Conservation (phyloP, 2,797 vertebrate genomes). For the Hydrophis major region DNA sequence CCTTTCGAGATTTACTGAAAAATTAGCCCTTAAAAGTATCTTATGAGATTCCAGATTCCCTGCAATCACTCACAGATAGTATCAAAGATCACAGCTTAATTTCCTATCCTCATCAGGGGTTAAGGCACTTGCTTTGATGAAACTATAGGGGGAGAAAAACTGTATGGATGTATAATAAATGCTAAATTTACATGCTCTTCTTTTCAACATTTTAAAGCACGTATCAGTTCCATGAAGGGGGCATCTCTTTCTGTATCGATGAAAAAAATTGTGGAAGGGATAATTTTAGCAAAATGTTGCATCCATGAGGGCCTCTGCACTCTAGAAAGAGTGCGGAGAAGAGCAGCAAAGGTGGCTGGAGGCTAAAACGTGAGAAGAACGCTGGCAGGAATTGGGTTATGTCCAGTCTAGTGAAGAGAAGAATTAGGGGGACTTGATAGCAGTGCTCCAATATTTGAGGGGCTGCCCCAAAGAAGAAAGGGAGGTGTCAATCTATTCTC, state of each 20-base stretch:
- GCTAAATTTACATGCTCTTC: background rate
- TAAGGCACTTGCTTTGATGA: background rate
- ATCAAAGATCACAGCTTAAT: background rate
- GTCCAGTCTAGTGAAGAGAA: too few relatives aligned
- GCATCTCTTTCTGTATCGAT: background rate
- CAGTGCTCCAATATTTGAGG: too few relatives aligned
- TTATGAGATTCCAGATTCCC: background rate
- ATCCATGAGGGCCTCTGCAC: background rate
- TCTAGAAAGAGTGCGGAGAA: too few relatives aligned
- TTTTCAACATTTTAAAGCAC: background rate
- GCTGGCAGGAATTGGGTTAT: too few relatives aligned
- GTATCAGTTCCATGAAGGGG: background rate
- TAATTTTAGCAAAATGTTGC: background rate
- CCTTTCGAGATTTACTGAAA: background rate
- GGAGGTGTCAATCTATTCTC: too few relatives aligned
- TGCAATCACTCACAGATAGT: background rate
- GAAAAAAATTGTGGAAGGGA: background rate
- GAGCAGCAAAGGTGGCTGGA: too few relatives aligned
- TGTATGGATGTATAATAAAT: background rate
- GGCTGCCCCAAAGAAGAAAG: too few relatives aligned
- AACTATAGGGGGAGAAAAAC: too few relatives aligned
- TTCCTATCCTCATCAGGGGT: background rate
- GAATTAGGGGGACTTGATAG: too few relatives aligned
- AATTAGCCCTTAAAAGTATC: background rate
- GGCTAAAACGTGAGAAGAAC: too few relatives aligned